Evolutionary conservation across 1,140 invertebrate genomes (phyloP).

Genomic region (Potamilus streckersoni): DNA sequence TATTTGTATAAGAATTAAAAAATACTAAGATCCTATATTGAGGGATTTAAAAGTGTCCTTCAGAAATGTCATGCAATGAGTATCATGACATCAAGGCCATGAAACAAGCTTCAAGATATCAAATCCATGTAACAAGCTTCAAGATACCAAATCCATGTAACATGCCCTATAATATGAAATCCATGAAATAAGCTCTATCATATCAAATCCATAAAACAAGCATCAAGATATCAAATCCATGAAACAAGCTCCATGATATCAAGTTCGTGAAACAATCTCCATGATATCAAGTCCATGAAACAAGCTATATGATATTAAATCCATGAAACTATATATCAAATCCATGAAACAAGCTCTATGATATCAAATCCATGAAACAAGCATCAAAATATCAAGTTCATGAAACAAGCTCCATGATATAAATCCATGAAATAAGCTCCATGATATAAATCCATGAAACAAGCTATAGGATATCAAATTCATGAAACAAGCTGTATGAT

Average conservation of each 20-base stretch:
- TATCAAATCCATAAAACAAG: background rate
- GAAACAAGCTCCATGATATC: background rate
- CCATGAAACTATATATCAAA: too few relatives aligned
- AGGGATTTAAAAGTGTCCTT: background rate
- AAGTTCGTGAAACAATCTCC: background rate
- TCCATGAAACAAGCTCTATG: background rate
- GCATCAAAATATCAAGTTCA: too few relatives aligned
- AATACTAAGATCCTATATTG: background rate
- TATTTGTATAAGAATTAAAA: background rate
- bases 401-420: too few relatives aligned
- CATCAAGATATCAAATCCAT: background rate
- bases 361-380: background rate
- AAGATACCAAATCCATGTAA: background rate
- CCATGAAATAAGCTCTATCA: background rate
- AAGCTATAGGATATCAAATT: too few relatives aligned
- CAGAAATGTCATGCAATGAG: background rate
- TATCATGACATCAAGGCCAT: background rate
- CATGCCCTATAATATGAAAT: background rate
- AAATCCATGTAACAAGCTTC: background rate
- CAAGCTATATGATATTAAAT: background rate
- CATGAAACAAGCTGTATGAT: too few relatives aligned
- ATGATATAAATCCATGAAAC: too few relatives aligned
- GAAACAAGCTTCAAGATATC: background rate
- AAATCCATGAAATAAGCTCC: background rate
- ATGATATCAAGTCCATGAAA: background rate